These are phyloP conservation scores for Platypus cylindrus DNA, from an alignment of 2,888 invertebrate species.

Conservation along the genomic window DNA sequence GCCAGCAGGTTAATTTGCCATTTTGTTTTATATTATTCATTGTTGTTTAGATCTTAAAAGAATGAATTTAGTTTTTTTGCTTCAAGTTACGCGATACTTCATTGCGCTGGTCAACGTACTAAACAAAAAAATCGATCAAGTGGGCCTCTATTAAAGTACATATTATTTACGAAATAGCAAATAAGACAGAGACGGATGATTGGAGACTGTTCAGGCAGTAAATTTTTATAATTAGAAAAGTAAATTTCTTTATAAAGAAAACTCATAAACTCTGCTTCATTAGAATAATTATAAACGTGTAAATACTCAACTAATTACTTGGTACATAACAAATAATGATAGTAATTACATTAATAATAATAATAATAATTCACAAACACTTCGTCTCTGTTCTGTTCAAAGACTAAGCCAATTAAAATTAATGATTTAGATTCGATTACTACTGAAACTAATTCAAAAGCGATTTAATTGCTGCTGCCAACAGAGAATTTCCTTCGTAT, in stretches of 20 bases:
- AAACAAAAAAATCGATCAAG: too few relatives aligned
- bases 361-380: conserved; percentile 25
- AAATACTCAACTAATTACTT: conserved; percentile 23
- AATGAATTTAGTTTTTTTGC: conserved; percentile 4
- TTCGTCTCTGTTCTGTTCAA: too few relatives aligned
- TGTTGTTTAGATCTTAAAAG: neutral
- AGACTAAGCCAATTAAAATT: conserved; percentile 28
- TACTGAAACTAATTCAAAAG: conserved; percentile 22
- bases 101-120: too few relatives aligned
- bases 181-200: too few relatives aligned
- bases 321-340: conserved; percentile 24
- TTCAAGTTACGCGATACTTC: conserved; percentile 2
- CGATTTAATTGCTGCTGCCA: conserved; percentile 20
- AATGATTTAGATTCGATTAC: conserved; percentile 27
- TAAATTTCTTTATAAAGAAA: too few relatives aligned
- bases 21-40: conserved; percentile 5
- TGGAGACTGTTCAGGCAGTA: too few relatives aligned
- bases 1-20: conserved; percentile 8
- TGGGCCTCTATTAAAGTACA: too few relatives aligned
- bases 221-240: too few relatives aligned
- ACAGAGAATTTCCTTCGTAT: neutral
- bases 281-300: too few relatives aligned
- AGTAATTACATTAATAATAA: too few relatives aligned
- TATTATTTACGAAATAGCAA: too few relatives aligned
- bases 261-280: too few relatives aligned